Base-by-base conservation (phyloP, 2,113 vertebrate genomes). In the Leptodactylus fuscus region DNA sequence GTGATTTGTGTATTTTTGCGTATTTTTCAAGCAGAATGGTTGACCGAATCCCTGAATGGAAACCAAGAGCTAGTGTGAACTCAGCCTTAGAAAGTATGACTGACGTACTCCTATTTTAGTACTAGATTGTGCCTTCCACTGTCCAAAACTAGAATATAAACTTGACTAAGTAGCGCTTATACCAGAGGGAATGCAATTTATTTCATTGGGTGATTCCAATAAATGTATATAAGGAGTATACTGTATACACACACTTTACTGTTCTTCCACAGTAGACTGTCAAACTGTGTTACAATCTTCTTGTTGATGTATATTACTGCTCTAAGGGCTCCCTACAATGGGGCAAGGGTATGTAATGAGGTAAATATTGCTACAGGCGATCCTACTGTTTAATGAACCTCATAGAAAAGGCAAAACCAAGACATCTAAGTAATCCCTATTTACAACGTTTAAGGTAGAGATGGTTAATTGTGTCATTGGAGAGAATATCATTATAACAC, bases 261-360 rank as follows among this genome's bases (percentile, higher is more conserved):
- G 65, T 22, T 32, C 38, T 67, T 22, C 24, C 22, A 36, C 9
- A 55, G 11, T 15, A 44, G 13, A 24, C 29, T 69, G 27, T 9
- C 2, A 6, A n/a, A 32, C 8, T 67, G 58, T 32, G 79, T 27
- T 16, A 65, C 1, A 29, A 44, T 36, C 76, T 85, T 51, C 27
- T 75, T 62, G 49, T 5, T 62, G 82, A 75, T 85, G 46, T 24
- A 76, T 29, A 9, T 44, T 44, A 29, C 24, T n/a, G 24, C 69
- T 67, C 22, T 67, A 49, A 41, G 41, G 27, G 49, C 55, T 67
- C 6, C 20, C 11, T 78, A 69, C 62, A 36, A 78, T 24, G 22
- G 74, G 74, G 53, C 55, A 77, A 53, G 83, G 46, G 36, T 71
- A 79, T 85, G 46, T 79, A 85, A 85, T 85, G 77, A 85, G 60